Conservation (phyloP, 2,113 vertebrate species). For the Siniperca chuatsi region DNA sequence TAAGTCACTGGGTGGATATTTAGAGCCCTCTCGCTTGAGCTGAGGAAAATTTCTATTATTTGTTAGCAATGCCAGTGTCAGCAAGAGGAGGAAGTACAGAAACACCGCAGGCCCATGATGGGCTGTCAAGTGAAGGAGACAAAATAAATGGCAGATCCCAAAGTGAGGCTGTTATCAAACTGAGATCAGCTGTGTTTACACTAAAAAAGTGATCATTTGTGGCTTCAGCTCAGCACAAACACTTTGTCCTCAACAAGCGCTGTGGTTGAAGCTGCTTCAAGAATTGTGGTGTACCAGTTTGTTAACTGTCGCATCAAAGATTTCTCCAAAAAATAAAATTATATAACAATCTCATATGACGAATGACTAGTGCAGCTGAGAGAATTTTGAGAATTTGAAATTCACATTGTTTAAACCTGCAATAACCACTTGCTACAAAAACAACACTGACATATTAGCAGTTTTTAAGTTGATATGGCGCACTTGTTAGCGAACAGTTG, state of each 20-base stretch:
- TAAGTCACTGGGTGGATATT: conserved; percentile 36
- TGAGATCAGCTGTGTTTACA: conserved; percentile 15
- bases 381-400: not conserved
- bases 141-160: conserved; percentile 23
- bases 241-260: not conserved
- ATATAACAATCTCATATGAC: not conserved
- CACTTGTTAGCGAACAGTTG: not conserved
- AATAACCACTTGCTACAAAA: not conserved
- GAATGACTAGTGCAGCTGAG: not conserved
- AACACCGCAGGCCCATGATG: not conserved
- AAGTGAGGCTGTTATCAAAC: conserved; percentile 16
- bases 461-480: not conserved
- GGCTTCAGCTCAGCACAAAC: not conserved
- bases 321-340: not conserved
- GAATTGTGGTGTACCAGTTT: not conserved
- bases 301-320: not conserved
- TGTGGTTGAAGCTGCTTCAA: not conserved
- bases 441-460: not conserved
- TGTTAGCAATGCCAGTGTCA: conserved; percentile 28
- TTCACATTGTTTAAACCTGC: not conserved
- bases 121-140: not conserved
- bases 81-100: conserved; percentile 14
- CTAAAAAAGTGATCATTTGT: conserved; percentile 5
- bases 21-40: conserved; percentile 18
- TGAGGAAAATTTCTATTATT: conserved; percentile 27